Evolutionary conservation across 2,113 vertebrate genomes (phyloP).

Genomic region (Suricata suricatta): DNA sequence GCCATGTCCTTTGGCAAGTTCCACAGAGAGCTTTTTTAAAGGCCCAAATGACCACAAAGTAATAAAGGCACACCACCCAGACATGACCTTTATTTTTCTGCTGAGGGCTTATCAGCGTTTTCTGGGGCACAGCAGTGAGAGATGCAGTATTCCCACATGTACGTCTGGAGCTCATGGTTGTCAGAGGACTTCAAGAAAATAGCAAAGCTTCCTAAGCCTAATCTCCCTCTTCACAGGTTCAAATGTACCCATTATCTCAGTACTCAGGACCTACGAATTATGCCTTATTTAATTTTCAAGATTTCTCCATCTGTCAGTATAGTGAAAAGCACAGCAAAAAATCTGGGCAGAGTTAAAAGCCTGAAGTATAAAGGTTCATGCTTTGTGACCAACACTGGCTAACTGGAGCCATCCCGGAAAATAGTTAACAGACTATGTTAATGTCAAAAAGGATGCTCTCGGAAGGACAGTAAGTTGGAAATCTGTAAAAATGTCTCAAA

Average conservation of each 20-base stretch:
- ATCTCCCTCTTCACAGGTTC: conserved; percentile 41
- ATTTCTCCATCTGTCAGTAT: conserved; percentile 34
- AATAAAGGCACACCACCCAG: conserved; percentile 22
- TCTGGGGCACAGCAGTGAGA: background rate
- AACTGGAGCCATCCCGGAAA: conserved; percentile 1
- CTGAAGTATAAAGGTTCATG: conserved; percentile 37
- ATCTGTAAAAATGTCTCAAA: conserved; percentile 20
- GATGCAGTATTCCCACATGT: background rate
- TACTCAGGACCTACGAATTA: conserved; percentile 44
- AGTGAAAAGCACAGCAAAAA: conserved; percentile 37
- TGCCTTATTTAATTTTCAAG: conserved; percentile 66
- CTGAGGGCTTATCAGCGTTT: conserved; percentile 5
- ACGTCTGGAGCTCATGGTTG: background rate
- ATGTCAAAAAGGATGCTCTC: conserved; percentile 13
- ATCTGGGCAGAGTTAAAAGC: conserved; percentile 42
- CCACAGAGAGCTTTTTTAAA: conserved; percentile 31
- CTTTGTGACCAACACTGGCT: conserved; percentile 49
- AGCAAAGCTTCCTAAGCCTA: conserved; percentile 19
- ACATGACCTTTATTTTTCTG: conserved; percentile 53
- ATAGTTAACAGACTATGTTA: conserved; percentile 40
- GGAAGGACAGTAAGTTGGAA: background rate
- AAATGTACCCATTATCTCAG: conserved; percentile 54
- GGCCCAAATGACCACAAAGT: background rate
- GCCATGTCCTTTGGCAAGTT: conserved; percentile 47
- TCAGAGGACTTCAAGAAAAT: conserved; percentile 55